Percentiles rank a stretch among this genome's conserved stretches.
phyloP scores from a whole-genome alignment of 2,797 vertebrate species.

The Spheniscus humboldti region DNA sequence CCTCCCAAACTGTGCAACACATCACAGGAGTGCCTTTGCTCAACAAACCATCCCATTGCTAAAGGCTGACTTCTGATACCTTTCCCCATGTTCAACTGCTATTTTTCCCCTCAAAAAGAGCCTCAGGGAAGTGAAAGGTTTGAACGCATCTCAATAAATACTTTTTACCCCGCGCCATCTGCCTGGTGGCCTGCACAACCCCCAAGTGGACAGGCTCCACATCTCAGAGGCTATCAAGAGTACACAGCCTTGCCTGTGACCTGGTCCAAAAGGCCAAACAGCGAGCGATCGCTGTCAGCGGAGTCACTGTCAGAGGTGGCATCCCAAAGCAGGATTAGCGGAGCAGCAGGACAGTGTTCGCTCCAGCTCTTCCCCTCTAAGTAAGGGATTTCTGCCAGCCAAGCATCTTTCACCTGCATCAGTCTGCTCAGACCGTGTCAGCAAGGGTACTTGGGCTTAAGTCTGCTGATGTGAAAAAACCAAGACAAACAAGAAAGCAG shows the following conservation, averaged over 20 bases:
- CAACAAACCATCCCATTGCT: neutral
- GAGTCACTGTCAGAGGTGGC: neutral
- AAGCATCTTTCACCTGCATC: neutral
- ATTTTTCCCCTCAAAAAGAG: neutral
- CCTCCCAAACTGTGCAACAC: neutral
- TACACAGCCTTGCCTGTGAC: neutral
- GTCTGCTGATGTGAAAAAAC: neutral
- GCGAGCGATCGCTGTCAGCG: accelerated
- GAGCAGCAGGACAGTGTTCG: neutral
- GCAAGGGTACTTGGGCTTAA: neutral
- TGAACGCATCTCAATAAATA: neutral
- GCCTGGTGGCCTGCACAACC: neutral
- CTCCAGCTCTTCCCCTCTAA: neutral
- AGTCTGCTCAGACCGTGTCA: neutral
- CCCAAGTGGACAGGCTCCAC: neutral
- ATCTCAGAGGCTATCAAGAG: neutral
- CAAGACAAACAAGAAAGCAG: neutral
- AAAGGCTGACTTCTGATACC: neutral
- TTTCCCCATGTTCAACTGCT: neutral
- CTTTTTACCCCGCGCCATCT: neutral
- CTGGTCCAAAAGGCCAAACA: neutral
- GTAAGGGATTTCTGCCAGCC: neutral
- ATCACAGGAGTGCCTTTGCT: neutral
- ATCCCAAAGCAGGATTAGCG: neutral
- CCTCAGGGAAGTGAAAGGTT: neutral